These are phyloP conservation scores for Apeira syringaria DNA, from an alignment of 2,888 invertebrate species.

Conservation along the genomic window DNA sequence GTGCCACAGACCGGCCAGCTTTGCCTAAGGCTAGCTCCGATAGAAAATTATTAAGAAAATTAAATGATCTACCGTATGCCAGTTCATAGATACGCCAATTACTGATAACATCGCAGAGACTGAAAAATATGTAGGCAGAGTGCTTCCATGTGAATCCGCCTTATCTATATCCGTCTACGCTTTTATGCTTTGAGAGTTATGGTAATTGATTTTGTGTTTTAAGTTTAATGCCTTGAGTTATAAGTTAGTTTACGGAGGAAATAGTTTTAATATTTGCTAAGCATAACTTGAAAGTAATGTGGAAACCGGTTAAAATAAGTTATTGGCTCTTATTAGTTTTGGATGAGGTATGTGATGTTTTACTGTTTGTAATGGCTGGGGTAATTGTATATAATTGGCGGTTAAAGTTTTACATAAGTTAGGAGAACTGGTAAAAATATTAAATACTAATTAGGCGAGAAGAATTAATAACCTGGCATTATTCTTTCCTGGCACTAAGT, in stretches of 20 bases:
- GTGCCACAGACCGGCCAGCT: slow-evolving; percentile 53
- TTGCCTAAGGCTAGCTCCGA: slow-evolving; percentile 65
- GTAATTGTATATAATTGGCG: background rate
- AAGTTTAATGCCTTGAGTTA: slow-evolving; percentile 42
- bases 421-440: background rate
- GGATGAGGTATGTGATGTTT: slow-evolving; percentile 15
- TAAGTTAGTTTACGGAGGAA: slow-evolving; percentile 33
- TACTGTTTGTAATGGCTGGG: slow-evolving; percentile 12
- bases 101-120: slow-evolving; percentile 72
- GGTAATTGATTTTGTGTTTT: slow-evolving; percentile 68
- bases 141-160: slow-evolving; percentile 37
- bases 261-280: slow-evolving; percentile 28
- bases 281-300: slow-evolving; percentile 23
- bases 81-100: slow-evolving; percentile 79
- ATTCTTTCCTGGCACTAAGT: no score
- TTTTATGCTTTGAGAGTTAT: slow-evolving; percentile 58
- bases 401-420: background rate
- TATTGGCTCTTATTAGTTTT: slow-evolving; percentile 17
- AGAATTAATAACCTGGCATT: no score
- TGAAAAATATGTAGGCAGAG: slow-evolving; percentile 74
- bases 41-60: slow-evolving; percentile 83
- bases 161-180: slow-evolving; percentile 56
- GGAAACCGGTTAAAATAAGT: slow-evolving; percentile 23
- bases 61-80: slow-evolving; percentile 78
- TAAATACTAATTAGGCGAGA: background rate